Evolutionary conservation across 2,888 invertebrate species (phyloP).

Genomic region (Rotaria socialis): DNA sequence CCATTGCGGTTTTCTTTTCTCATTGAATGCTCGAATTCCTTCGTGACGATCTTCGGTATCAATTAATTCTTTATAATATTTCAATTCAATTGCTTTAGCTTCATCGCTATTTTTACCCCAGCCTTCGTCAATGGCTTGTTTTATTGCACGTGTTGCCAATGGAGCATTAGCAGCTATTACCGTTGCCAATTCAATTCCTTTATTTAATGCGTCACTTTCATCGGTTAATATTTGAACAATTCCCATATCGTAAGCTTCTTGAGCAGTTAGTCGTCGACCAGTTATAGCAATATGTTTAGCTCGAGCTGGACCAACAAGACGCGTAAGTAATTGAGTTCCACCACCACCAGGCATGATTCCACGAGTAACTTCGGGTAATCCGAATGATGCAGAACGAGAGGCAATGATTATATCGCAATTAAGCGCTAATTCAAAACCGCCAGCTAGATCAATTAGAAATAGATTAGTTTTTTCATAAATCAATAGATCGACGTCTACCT

Average conservation of each 20-base stretch:
- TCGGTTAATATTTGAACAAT: neutral
- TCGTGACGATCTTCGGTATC: constrained; percentile 13
- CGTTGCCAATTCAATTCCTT: neutral
- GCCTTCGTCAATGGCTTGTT: constrained; percentile 15
- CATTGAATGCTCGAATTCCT: constrained; percentile 12
- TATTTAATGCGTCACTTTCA: neutral
- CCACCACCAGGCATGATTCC: neutral
- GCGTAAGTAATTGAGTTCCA: constrained; percentile 2
- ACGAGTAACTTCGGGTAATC: neutral
- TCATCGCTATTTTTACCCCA: neutral
- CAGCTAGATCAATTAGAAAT: neutral
- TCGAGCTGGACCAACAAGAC: neutral
- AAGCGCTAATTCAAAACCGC: neutral
- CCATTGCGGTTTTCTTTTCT: neutral
- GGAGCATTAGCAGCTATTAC: neutral
- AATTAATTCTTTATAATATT: neutral
- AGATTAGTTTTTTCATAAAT: neutral
- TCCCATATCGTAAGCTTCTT: neutral
- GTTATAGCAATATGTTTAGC: neutral
- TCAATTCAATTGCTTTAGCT: constrained; percentile 6
- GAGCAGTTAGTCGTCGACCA: neutral
- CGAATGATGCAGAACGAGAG: neutral
- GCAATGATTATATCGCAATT: neutral
- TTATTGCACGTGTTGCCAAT: neutral
- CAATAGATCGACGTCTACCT: neutral